Conservation (phyloP, 2,113 vertebrate species). For the Bos taurus region DNA sequence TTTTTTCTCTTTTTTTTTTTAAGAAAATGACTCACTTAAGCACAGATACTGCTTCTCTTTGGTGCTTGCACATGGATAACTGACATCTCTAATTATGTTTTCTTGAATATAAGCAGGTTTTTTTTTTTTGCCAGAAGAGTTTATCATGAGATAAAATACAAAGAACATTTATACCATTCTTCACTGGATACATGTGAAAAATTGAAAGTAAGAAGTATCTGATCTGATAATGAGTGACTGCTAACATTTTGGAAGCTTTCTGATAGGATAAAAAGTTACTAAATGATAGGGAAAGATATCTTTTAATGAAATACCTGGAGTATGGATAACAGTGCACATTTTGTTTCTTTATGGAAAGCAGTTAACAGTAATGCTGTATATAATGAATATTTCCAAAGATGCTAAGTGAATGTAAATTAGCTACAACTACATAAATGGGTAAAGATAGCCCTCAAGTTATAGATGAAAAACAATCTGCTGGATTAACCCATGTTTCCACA, state of each 20-base stretch:
- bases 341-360: neutral
- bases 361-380: neutral
- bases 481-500: neutral
- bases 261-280: neutral
- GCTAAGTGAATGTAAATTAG: neutral
- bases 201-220: neutral
- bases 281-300: neutral
- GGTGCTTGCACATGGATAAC: neutral
- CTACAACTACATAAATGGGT: neutral
- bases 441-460: neutral
- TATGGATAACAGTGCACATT: neutral
- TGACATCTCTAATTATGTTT: neutral
- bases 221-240: neutral
- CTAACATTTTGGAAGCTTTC: neutral
- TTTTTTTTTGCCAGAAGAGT: neutral
- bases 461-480: neutral
- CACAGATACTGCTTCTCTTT: neutral
- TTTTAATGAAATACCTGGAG: neutral
- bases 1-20: neutral
- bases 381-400: constrained; percentile 31
- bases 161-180: neutral
- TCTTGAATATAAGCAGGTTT: neutral
- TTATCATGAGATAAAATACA: neutral
- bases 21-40: neutral
- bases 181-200: neutral